Conservation (phyloP, 2,888 invertebrate species). For the Balanococcus diminutus region DNA sequence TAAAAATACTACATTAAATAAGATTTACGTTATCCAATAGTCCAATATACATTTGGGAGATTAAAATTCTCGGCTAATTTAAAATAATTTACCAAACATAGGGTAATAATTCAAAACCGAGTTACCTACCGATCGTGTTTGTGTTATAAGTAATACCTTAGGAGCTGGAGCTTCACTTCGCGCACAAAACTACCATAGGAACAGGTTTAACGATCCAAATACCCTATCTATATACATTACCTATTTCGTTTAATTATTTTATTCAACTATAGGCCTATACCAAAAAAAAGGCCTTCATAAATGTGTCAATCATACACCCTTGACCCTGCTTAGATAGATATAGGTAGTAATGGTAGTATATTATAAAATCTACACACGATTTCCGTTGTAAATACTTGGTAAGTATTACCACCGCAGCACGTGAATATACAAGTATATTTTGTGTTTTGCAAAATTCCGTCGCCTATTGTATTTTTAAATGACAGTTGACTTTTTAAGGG, state of each 20-base stretch:
- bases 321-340: neutral
- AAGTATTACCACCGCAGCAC: neutral
- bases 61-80: neutral
- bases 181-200: slow-evolving; percentile 11
- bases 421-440: neutral
- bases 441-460: slow-evolving; percentile 16
- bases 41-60: neutral
- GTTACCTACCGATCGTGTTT: slow-evolving; percentile 26
- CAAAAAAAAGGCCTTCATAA: neutral
- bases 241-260: slow-evolving; percentile 4
- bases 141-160: no score
- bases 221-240: neutral
- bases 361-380: neutral
- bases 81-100: slow-evolving; percentile 12
- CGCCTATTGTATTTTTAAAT: slow-evolving; percentile 11
- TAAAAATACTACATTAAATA: slow-evolving; percentile 2
- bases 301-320: slow-evolving; percentile 2
- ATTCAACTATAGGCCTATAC: neutral
- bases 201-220: slow-evolving; percentile 38
- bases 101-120: slow-evolving; percentile 25
- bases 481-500: slow-evolving; percentile 43
- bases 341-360: no score
- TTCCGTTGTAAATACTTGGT: neutral
- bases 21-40: neutral
- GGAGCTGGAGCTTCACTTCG: neutral